Evolutionary conservation across 2,888 invertebrate genomes (phyloP).

Genomic region (Cheilosia impressa): DNA sequence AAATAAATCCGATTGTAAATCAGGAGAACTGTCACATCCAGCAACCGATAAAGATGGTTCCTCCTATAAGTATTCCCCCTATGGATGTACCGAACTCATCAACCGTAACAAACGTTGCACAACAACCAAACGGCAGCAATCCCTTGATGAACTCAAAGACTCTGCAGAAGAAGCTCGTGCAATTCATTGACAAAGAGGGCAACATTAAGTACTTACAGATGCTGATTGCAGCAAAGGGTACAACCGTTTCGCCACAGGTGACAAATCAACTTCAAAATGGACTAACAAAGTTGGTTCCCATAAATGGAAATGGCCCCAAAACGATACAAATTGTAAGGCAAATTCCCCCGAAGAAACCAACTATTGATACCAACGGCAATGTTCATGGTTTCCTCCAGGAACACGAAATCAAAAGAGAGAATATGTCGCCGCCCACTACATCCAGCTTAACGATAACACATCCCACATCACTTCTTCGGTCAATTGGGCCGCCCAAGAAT

Average conservation of each 20-base stretch:
- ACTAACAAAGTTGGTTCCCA: slow-evolving; percentile 1
- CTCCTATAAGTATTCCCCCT: neutral
- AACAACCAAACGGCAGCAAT: slow-evolving; percentile 26
- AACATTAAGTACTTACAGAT: slow-evolving; percentile 79
- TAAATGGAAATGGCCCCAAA: slow-evolving; percentile 34
- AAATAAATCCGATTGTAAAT: neutral
- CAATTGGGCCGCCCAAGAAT: slow-evolving; percentile 75
- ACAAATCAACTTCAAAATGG: slow-evolving; percentile 34
- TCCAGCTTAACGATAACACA: slow-evolving; percentile 6
- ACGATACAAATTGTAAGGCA: slow-evolving; percentile 9
- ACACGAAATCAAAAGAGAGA: slow-evolving; percentile 5
- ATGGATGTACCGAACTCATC: neutral
- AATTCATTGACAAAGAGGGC: slow-evolving; percentile 78
- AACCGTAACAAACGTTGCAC: neutral
- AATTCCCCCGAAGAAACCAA: slow-evolving; percentile 1
- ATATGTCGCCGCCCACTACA: neutral
- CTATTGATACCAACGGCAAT: slow-evolving; percentile 29
- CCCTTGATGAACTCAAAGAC: slow-evolving; percentile 58
- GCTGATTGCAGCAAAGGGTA: slow-evolving; percentile 75
- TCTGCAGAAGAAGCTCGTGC: slow-evolving; percentile 78
- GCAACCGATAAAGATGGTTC: slow-evolving; percentile 17
- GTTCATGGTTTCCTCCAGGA: neutral
- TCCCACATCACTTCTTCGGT: slow-evolving; percentile 19
- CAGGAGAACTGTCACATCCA: slow-evolving; percentile 53
- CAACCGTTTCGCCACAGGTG: neutral